Conservation (phyloP, 2,888 invertebrate genomes). For the Andrena bucephala region DNA sequence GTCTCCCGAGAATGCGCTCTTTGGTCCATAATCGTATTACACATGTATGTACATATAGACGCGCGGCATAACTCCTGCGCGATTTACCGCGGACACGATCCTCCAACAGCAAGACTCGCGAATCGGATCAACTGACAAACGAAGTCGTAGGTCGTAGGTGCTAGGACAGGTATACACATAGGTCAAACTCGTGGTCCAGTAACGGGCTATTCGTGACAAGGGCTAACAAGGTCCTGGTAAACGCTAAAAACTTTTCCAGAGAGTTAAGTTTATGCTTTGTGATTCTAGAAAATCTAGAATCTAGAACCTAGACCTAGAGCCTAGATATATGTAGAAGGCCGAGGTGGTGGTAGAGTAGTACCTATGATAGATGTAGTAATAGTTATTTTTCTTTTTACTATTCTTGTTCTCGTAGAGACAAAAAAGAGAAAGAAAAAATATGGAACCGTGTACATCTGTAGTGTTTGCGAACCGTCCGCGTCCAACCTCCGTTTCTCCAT, state of each 20-base stretch:
- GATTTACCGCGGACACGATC: slow-evolving; percentile 21
- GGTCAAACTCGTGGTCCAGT: slow-evolving; percentile 40
- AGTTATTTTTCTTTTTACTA: too few species aligned
- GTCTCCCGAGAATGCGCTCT: slow-evolving; percentile 26
- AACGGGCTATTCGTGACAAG: neutral
- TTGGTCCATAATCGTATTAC: slow-evolving; percentile 44
- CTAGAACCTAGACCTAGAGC: too few species aligned
- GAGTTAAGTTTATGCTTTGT: neutral
- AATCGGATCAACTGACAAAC: too few species aligned
- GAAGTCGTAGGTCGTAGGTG: neutral
- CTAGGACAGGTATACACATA: slow-evolving; percentile 4
- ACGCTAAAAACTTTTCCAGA: neutral
- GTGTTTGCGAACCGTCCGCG: too few species aligned
- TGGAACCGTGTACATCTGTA: too few species aligned
- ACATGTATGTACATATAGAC: slow-evolving; percentile 2
- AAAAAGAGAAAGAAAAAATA: too few species aligned
- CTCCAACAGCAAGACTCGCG: slow-evolving; percentile 18
- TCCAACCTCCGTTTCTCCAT: too few species aligned
- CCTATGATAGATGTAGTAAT: too few species aligned
- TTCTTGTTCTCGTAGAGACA: too few species aligned
- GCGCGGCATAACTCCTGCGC: slow-evolving; percentile 21
- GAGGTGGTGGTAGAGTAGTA: too few species aligned
- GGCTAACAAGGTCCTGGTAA: neutral
- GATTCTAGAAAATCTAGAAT: too few species aligned
- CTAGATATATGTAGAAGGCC: too few species aligned